phyloP scores from a whole-genome alignment of 2,113 vertebrate species.

The Illadopsis cleaveri region DNA sequence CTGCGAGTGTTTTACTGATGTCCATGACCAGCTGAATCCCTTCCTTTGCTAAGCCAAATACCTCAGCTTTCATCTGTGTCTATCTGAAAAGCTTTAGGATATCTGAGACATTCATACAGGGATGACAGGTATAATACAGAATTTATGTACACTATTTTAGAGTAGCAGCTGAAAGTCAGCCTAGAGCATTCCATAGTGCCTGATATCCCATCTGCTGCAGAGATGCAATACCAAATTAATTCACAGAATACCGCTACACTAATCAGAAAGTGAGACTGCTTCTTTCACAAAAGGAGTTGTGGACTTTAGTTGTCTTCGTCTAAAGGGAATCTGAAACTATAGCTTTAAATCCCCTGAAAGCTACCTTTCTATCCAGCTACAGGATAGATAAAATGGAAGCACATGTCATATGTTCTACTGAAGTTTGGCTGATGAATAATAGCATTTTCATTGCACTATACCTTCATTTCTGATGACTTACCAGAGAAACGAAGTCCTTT shows the following conservation, averaged over 20 bases:
- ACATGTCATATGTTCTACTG: background rate
- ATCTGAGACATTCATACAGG: background rate
- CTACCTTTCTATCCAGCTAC: background rate
- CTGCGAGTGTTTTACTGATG: constrained; percentile 27
- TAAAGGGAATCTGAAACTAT: background rate
- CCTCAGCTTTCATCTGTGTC: background rate
- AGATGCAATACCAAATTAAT: background rate
- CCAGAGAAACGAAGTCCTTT: background rate
- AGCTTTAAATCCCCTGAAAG: background rate
- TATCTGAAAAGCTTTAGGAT: background rate
- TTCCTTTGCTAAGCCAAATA: background rate
- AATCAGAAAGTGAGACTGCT: accelerated
- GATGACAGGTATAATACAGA: background rate
- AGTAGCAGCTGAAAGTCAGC: background rate
- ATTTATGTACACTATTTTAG: background rate
- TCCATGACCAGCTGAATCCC: background rate
- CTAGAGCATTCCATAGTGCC: background rate
- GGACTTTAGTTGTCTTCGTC: accelerated
- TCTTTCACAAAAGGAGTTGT: background rate
- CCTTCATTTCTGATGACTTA: background rate
- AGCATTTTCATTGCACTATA: background rate
- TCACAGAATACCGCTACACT: background rate
- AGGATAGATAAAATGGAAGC: background rate
- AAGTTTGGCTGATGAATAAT: background rate
- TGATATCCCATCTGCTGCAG: background rate